Evolutionary conservation across 2,113 vertebrate species (phyloP).

Genomic region (human (Homo sapiens)): DNA sequence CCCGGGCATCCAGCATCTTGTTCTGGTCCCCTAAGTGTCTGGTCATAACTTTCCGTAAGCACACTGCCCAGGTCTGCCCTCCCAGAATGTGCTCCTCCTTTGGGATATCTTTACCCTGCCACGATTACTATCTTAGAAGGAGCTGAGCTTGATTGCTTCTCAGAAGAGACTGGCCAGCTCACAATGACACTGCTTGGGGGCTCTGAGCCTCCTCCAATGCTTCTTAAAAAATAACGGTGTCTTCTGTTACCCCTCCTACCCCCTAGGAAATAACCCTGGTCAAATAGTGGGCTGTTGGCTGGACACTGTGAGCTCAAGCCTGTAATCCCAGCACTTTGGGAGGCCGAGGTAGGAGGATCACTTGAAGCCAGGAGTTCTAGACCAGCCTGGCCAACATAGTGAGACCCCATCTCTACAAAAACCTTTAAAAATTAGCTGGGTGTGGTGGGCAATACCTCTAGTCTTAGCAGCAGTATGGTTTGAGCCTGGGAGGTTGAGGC

Average conservation of each 20-base stretch:
- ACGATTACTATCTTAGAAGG: not conserved
- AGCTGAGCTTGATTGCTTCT: not conserved
- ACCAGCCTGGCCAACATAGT: no score
- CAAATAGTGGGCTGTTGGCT: not conserved
- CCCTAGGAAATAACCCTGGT: not conserved
- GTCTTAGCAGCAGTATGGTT: no score
- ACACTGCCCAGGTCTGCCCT: not conserved
- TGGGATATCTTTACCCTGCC: not conserved
- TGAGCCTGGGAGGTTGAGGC: no score
- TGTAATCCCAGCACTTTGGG: no score
- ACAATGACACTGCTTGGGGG: rapidly evolving
- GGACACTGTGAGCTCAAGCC: no score
- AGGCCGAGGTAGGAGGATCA: no score
- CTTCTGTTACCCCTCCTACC: not conserved
- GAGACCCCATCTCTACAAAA: no score
- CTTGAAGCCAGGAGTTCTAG: no score
- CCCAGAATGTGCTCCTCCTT: not conserved
- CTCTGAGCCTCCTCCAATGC: not conserved
- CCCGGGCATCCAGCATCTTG: not conserved
- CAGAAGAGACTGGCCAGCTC: not conserved
- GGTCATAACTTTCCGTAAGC: not conserved
- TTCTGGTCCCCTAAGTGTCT: not conserved
- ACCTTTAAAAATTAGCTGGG: no score
- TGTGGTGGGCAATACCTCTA: no score
- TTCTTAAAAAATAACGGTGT: not conserved